These are phyloP conservation scores for Beroe ovata DNA, from an alignment of 37 sponge, comb jelly and placozoan species.

Conservation along the genomic window DNA sequence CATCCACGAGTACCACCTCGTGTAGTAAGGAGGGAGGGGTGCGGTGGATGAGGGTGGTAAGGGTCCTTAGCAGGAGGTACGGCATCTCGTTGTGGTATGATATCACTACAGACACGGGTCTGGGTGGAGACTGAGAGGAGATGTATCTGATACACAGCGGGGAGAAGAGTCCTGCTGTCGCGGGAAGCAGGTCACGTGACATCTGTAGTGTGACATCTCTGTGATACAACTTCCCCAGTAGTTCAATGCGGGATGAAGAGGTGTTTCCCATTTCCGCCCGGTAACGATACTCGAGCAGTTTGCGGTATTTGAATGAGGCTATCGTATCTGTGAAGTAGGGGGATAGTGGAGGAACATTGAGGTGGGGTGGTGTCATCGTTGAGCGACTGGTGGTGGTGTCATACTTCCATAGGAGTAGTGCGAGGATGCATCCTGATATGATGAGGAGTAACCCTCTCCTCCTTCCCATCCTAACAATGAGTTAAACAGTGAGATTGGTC, in stretches of 20 bases:
- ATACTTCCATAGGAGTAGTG: neutral
- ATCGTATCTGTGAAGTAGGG: neutral
- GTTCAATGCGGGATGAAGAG: neutral
- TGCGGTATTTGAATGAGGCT: neutral
- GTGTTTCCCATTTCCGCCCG: neutral
- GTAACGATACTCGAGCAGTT: neutral
- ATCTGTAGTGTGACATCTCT: neutral
- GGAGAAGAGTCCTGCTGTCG: neutral
- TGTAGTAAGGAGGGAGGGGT: neutral
- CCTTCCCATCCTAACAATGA: too few species aligned
- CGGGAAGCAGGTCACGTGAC: neutral
- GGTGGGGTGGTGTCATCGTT: neutral
- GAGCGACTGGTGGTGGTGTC: neutral
- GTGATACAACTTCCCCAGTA: neutral
- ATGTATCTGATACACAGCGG: neutral
- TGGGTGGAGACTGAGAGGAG: neutral
- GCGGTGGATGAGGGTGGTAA: neutral
- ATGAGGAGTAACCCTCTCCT: too few species aligned
- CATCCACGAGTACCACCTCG: neutral
- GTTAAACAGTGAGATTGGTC: too few species aligned
- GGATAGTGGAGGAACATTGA: neutral
- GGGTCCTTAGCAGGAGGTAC: constrained; percentile 12
- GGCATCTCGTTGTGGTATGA: neutral
- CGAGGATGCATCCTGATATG: too few species aligned
- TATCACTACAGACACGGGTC: neutral